Evolutionary conservation across 35 echinoderm and acorn worm species (phyloP), one percentile per base, ranked within the genome.

Genomic region (Acanthaster planci): DNA sequence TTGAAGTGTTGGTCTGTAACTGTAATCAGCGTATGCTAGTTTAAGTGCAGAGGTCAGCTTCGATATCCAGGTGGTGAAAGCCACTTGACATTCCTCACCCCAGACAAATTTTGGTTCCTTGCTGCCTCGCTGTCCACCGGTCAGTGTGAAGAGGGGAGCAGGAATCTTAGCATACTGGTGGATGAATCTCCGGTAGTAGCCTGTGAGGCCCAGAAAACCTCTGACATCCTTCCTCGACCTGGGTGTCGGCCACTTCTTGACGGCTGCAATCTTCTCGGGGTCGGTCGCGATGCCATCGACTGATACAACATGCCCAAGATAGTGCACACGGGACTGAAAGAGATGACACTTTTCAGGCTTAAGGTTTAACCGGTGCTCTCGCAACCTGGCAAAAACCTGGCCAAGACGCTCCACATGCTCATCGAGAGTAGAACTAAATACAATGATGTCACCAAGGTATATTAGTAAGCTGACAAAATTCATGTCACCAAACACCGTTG

Each of bases 281-380:
- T 92, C 90, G 1, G 85, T 83, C 0, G 36, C n/a, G 67, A 92
- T 78, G 9, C 90, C 84, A 7, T 88, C 47, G 0, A 5, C 57
- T 1, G 67, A 83, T 14, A 92, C 44, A 4, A 87, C 59, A 84
- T 92, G 79, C 3, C 90, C 85, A 5, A 87, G 42, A 29, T 88
- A 88, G 0, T 83, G 44, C 5, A 87, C 84, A 6, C 55, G 21
- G 35, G 29, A 30, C 27, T 36, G 52, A 0, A 88, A 60, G 19
- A 88, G 31, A 2, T 89, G 55, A 38, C 91, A 93, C 64, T 93
- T 89, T 0, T 37, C 53, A 18, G 80, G 77, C 67, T 93, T 93
- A 0, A 93, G 37, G 17, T 93, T 93, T 19, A 93, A 59, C 7
- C 91, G 86, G 79, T 88, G 60, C 27, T 88, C 79, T 19, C 86